Base-by-base conservation (phyloP, 2,888 invertebrate species). In the Venustoraphidia nigricollis region DNA sequence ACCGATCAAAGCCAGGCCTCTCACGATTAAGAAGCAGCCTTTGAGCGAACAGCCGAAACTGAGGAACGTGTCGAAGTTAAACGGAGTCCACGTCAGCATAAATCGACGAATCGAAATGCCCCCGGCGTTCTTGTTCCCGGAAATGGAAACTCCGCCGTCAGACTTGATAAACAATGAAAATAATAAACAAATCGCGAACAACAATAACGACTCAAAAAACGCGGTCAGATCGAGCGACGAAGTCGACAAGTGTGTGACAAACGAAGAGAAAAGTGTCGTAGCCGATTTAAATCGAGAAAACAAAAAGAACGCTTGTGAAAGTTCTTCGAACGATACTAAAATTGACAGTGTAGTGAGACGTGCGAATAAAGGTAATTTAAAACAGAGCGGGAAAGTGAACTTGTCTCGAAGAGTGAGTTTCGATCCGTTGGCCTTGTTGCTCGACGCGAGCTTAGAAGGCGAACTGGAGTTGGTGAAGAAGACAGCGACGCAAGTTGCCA, bases 371-470 rank as follows among this genome's bases (percentile, higher is more conserved):
- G 87, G 87, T 42, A 87, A 87, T 60, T 67, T 88, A 58, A 88
- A 91, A 64, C 77, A 77, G 59, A 79, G 76, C 45, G 77, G 81
- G 27, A 84, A 83, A 58, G 77, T 76, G 27, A 86, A 84, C 59
- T 62, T 85, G 36, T 78, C 84, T 5, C 74, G 93, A 54, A 73
- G 94, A 51, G 96, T 98, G 37, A 94, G 93, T 64, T 98, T 98
- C 63, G 97, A 98, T 73, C 97, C 98, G 14, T 73, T 97, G 58
- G 96, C 97, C 0, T 73, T 98, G 45, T 75, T 98, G 44, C 72
- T 98, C 60, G 98, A 98, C 68, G 97, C 97, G 42, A 94, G 96
- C 58, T 76, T 98, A 55, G 97, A 98, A 68, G 98, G 98, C 40
- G 97, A 98, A 66, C 73, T 97, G 62, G 97, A 98, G 62, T 75